Evolutionary conservation across 2,888 invertebrate genomes (phyloP).

Genomic region (Phragmatobia fuliginosa): DNA sequence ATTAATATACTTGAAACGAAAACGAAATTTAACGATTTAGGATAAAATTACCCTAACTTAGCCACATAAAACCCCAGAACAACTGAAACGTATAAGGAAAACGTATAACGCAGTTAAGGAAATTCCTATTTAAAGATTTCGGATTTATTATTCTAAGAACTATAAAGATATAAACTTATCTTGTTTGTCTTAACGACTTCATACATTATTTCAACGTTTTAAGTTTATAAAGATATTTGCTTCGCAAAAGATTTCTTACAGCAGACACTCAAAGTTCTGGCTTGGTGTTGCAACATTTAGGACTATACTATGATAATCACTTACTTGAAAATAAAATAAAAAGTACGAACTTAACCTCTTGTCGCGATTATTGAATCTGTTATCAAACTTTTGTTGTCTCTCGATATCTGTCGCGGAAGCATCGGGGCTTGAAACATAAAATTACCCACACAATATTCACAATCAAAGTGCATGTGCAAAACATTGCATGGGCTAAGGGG

Average conservation of each 20-base stretch:
- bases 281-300: neutral
- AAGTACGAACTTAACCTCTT: neutral
- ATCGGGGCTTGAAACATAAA: constrained; percentile 28
- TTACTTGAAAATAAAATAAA: neutral
- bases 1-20: neutral
- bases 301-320: neutral
- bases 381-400: neutral
- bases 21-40: neutral
- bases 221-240: neutral
- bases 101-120: neutral
- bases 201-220: neutral
- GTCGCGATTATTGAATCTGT: neutral
- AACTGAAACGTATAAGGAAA: no score
- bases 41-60: neutral
- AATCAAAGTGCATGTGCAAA: constrained; percentile 55
- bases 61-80: neutral
- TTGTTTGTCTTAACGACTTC: neutral
- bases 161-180: neutral
- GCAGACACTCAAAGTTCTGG: neutral
- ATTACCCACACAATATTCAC: constrained; percentile 40
- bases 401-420: constrained; percentile 6
- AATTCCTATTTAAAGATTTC: neutral
- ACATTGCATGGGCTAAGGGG: constrained; percentile 48
- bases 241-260: neutral
- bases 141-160: neutral